Evolutionary conservation across 2,113 vertebrate species (phyloP), one percentile per base, ranked within the genome.

Genomic region (Pangasianodon gigas): DNA sequence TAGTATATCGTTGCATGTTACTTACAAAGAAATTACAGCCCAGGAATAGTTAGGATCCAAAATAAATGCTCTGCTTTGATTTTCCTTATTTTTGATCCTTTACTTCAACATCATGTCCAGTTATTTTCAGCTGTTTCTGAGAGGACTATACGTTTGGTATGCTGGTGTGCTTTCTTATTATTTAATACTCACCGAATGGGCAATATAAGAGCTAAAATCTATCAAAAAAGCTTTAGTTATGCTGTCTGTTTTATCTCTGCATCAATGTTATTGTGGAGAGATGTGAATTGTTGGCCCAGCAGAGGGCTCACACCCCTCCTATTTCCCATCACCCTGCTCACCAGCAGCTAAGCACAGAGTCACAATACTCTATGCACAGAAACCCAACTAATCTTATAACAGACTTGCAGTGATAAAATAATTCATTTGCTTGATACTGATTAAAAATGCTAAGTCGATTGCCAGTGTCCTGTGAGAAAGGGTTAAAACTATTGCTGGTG

Each of bases 1-100:
- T n/a, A 71, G 69, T 24, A 71, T 29, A 46, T 32, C 0, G 8
- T n/a, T 54, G 60, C 79, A 46, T 90, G 83, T 92, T 79, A 26
- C 19, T 74, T 71, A 65, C 16, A 54, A 26, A 67, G 14, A 62
- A 44, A 41, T 41, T 21, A 44, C 37, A 75, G 37, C 18, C 18
- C 37, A 75, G 71, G 37, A 75, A 44, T 24, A 37, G 2, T 69
- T 69, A 62, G 19, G 62, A 26, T 11, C 32, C 14, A 18, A 71
- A 16, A 32, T 71, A 71, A 71, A 65, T n/a, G 10, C 3, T 65
- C 62, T 11, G 9, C 62, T 69, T n/a, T 67, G 2, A 69, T 32
- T 32, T 37, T 6, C n/a, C 18, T 74, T 37, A 71, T 71, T 11
- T 37, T 18, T 71, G 67, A 74, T 41, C 32, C 69, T 74, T 74